Percentiles rank a stretch among this genome's conserved stretches.
Evolutionary conservation across 2,797 vertebrate genomes (phyloP).

Genomic region (Corythornis leucogaster): DNA sequence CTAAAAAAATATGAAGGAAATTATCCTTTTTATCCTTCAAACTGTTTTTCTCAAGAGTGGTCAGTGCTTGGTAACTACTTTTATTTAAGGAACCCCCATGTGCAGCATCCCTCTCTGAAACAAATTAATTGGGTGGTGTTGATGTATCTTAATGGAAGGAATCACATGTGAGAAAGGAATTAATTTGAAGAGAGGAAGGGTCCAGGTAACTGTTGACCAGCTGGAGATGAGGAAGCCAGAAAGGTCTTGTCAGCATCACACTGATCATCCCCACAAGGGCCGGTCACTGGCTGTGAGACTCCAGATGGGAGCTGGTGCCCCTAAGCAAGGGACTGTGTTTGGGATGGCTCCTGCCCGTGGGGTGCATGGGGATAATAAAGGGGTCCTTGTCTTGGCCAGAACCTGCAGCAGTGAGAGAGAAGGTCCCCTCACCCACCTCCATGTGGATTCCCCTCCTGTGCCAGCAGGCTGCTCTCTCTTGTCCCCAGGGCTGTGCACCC

Average conservation of each 20-base stretch:
- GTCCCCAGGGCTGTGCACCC: accelerated
- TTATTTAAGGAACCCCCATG: not conserved
- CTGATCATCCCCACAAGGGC: not conserved
- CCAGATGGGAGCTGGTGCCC: accelerated
- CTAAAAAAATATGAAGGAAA: not conserved
- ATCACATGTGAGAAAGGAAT: not conserved
- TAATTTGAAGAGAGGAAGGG: too few relatives aligned
- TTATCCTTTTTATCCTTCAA: too few relatives aligned
- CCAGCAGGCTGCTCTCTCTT: not conserved
- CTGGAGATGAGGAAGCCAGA: not conserved
- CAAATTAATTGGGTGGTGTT: not conserved
- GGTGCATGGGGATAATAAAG: too few relatives aligned
- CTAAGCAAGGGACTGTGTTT: too few relatives aligned
- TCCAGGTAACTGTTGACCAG: accelerated
- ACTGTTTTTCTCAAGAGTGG: not conserved
- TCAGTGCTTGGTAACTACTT: accelerated
- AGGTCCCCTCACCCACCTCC: not conserved
- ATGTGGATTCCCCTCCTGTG: not conserved
- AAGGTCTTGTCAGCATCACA: not conserved
- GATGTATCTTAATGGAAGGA: not conserved
- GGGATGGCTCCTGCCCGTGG: accelerated
- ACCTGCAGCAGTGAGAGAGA: not conserved
- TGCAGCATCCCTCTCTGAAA: not conserved
- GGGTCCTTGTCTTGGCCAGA: not conserved
- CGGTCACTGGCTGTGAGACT: accelerated